Conservation (phyloP, 2,113 vertebrate species). For the Turdus rufiventris region DNA sequence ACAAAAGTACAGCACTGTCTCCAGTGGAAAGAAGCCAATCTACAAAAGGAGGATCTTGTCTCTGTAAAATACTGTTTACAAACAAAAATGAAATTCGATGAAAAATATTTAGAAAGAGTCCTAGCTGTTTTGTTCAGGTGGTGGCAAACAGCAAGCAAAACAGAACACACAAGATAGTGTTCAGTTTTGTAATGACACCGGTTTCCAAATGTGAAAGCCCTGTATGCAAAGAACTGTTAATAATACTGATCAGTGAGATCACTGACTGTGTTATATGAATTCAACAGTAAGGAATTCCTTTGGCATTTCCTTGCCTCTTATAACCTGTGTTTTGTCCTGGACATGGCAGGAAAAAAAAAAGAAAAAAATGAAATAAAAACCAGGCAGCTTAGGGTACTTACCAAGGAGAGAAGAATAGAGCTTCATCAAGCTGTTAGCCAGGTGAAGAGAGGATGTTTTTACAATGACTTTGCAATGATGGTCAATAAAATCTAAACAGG, state of each 20-base stretch:
- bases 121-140: background rate
- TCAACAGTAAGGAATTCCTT: background rate
- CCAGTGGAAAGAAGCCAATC: background rate
- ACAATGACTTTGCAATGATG: slow-evolving; percentile 79
- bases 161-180: background rate
- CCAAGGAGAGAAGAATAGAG: slow-evolving; percentile 85
- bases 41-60: background rate
- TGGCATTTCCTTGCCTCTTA: background rate
- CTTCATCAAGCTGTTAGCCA: slow-evolving; percentile 82
- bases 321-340: background rate
- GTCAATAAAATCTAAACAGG: slow-evolving; percentile 84
- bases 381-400: slow-evolving; percentile 47
- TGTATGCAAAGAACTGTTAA: background rate
- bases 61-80: background rate
- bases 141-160: background rate
- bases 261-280: background rate
- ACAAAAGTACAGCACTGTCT: background rate
- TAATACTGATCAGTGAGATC: background rate
- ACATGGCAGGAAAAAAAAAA: background rate
- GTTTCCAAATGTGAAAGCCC: background rate
- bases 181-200: background rate
- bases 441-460: slow-evolving; percentile 83
- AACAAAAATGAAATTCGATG: background rate
- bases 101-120: background rate
- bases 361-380: background rate